A percentile compares a stretch with the other conserved stretches of the same genome.
These are phyloP conservation scores for Dicaeum eximium DNA, from an alignment of 2,113 vertebrate species.

Conservation along the genomic window DNA sequence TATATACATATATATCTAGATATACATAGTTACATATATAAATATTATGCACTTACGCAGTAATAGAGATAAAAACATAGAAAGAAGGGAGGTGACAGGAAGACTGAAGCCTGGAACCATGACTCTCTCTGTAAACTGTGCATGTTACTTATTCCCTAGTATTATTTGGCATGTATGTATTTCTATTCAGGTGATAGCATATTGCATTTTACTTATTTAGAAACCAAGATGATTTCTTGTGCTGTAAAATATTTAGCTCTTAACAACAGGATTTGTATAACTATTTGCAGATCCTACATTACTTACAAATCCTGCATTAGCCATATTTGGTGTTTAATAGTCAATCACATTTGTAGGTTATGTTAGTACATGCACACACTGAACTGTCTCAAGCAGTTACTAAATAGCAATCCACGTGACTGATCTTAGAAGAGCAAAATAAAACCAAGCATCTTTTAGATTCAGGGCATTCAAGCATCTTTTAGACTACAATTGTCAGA, in stretches of 20 bases:
- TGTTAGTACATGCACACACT: not conserved
- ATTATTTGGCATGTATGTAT: not conserved
- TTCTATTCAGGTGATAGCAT: not conserved
- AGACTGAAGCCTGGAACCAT: not conserved
- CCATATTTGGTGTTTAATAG: not conserved
- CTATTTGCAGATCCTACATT: not conserved
- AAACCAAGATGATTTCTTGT: not conserved
- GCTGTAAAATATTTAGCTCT: not conserved
- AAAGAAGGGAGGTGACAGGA: not conserved
- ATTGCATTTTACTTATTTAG: not conserved
- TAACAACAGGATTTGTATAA: not conserved
- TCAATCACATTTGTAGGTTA: not conserved
- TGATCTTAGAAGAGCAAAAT: not conserved
- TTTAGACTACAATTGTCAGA: not conserved
- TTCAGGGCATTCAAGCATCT: not conserved
- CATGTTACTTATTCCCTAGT: not conserved
- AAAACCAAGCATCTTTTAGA: not conserved
- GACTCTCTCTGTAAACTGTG: accelerated
- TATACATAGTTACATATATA: not conserved
- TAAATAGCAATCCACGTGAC: not conserved
- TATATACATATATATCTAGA: not conserved
- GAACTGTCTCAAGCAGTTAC: not conserved
- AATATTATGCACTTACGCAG: not conserved
- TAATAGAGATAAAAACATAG: not conserved
- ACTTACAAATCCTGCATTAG: not conserved